These are phyloP conservation scores for Dasypogon diadema DNA, from an alignment of 2,888 invertebrate genomes.

Conservation along the genomic window DNA sequence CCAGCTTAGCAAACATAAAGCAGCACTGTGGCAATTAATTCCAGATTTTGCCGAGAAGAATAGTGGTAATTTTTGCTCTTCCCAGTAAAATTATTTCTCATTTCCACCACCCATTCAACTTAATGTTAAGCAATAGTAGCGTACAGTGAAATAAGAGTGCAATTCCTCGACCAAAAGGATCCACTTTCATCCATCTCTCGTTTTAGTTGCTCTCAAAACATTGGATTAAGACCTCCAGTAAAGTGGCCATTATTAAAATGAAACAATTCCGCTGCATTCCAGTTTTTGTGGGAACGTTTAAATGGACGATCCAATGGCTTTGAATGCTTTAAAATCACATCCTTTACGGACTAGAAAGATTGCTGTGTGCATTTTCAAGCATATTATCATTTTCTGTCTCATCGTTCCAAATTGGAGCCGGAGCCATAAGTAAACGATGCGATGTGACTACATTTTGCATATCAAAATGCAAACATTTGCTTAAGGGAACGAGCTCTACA, in stretches of 20 bases:
- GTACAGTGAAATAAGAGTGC: background rate
- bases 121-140: background rate
- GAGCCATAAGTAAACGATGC: slow-evolving; percentile 22
- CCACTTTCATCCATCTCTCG: background rate
- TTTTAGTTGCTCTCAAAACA: background rate
- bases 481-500: background rate
- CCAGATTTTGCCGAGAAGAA: background rate
- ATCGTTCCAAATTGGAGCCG: slow-evolving; percentile 20
- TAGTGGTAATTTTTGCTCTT: slow-evolving; percentile 2
- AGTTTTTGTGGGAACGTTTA: background rate
- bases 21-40: background rate
- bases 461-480: slow-evolving; percentile 35
- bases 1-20: too few species aligned
- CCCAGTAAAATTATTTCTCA: slow-evolving; percentile 29
- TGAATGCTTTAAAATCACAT: slow-evolving; percentile 23
- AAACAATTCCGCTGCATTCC: slow-evolving; percentile 18
- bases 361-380: background rate
- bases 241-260: slow-evolving; percentile 9
- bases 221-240: background rate
- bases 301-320: slow-evolving; percentile 1
- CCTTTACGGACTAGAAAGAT: background rate
- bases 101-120: background rate
- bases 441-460: slow-evolving; percentile 20
- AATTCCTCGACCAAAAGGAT: background rate
- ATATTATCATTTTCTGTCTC: slow-evolving; percentile 10